These are phyloP conservation scores for Brachionus calyciflorus DNA, from an alignment of 1,140 invertebrate species.

Conservation along the genomic window DNA sequence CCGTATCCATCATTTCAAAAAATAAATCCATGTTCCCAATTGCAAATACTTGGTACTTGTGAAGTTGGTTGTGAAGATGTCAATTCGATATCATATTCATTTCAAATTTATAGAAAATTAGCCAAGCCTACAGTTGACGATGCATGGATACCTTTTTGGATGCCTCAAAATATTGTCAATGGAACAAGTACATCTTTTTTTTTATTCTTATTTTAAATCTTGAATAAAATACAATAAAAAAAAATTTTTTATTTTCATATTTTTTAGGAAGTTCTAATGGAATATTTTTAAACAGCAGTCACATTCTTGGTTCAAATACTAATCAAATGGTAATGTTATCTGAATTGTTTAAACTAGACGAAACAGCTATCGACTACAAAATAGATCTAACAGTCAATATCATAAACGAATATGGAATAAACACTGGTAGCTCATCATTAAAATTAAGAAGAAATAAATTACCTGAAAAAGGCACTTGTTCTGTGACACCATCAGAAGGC, in stretches of 20 bases:
- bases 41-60: neutral
- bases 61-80: constrained; percentile 12
- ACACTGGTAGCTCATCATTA: neutral
- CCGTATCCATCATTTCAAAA: constrained; percentile 39
- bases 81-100: neutral
- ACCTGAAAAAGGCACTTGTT: neutral
- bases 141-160: constrained; percentile 41
- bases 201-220: too few species aligned
- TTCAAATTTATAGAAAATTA: constrained; percentile 21
- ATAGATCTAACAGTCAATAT: constrained; percentile 16
- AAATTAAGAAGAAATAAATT: constrained; percentile 20
- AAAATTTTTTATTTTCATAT: neutral
- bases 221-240: too few species aligned
- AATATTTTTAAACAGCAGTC: neutral
- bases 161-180: neutral
- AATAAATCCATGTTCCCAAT: constrained; percentile 40
- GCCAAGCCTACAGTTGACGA: neutral
- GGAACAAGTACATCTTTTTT: constrained; percentile 18
- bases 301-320: neutral
- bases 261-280: constrained; percentile 9
- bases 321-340: constrained; percentile 27
- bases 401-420: constrained; percentile 10
- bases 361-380: neutral
- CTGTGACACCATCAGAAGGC: neutral
- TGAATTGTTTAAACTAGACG: neutral